Conservation (phyloP, 2,113 vertebrate species). For the Indicator indicator region DNA sequence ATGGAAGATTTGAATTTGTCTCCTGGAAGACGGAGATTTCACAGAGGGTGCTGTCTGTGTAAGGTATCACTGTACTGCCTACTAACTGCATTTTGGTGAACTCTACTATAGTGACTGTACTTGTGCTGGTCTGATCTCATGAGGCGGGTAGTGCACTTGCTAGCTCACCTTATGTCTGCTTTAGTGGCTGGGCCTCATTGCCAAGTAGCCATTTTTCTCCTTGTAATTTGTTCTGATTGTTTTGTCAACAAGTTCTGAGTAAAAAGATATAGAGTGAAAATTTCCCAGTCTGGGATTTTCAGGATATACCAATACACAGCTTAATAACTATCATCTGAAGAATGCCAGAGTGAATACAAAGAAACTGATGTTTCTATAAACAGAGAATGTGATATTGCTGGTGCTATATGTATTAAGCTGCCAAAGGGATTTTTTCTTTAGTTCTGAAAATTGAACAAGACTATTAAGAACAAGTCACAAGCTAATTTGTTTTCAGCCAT, state of each 20-base stretch:
- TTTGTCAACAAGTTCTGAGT: not conserved
- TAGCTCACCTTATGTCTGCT: not conserved
- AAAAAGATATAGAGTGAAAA: not conserved
- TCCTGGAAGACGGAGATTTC: not conserved
- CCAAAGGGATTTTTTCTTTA: not conserved
- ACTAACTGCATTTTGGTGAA: not conserved
- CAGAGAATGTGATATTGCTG: not conserved
- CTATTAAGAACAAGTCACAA: slow-evolving; percentile 15
- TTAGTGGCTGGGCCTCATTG: not conserved
- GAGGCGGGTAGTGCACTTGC: not conserved
- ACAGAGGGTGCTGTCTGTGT: not conserved
- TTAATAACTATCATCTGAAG: not conserved
- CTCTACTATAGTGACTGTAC: not conserved
- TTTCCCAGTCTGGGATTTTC: not conserved
- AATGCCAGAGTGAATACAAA: not conserved
- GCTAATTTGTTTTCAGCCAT: slow-evolving; percentile 19
- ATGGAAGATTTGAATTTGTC: not conserved
- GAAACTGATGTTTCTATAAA: not conserved
- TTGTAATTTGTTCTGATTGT: not conserved
- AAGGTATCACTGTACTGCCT: not conserved
- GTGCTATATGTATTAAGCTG: not conserved
- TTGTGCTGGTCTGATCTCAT: not conserved
- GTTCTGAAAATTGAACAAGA: not conserved
- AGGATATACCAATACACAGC: not conserved
- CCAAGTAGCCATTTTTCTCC: not conserved